phyloP scores from a whole-genome alignment of 2,797 vertebrate species.

The Gadopsis bispinosus region DNA sequence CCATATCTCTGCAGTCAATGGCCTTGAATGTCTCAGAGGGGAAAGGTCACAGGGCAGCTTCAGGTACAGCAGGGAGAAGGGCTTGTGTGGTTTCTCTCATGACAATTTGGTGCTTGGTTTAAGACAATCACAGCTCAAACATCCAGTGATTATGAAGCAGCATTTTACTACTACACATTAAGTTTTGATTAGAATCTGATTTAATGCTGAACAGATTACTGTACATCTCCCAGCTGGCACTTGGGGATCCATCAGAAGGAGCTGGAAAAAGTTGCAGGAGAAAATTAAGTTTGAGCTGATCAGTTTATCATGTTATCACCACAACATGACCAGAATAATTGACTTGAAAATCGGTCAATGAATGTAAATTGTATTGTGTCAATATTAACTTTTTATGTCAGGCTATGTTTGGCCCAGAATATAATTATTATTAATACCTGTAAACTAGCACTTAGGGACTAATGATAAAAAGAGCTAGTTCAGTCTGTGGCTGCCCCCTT shows the following conservation, averaged over 20 bases:
- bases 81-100: constrained; percentile 1
- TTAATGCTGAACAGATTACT: background rate
- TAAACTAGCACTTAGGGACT: background rate
- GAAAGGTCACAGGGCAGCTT: constrained; percentile 44
- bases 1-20: constrained; percentile 52
- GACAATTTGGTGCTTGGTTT: background rate
- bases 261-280: background rate
- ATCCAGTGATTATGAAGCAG: background rate
- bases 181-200: background rate
- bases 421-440: background rate
- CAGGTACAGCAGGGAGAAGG: constrained; percentile 14
- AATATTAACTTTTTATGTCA: background rate
- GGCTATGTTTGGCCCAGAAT: background rate
- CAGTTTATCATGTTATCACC: background rate
- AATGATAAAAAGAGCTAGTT: too few relatives aligned
- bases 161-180: background rate
- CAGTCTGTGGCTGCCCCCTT: too few relatives aligned
- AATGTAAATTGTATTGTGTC: background rate
- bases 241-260: background rate
- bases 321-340: background rate
- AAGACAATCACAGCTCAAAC: background rate
- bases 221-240: background rate
- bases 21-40: constrained; percentile 46
- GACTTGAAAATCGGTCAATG: too few relatives aligned
- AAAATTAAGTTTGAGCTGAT: background rate